Conservation (phyloP, 2,797 vertebrate genomes). For the Poeciliopsis turneri region DNA sequence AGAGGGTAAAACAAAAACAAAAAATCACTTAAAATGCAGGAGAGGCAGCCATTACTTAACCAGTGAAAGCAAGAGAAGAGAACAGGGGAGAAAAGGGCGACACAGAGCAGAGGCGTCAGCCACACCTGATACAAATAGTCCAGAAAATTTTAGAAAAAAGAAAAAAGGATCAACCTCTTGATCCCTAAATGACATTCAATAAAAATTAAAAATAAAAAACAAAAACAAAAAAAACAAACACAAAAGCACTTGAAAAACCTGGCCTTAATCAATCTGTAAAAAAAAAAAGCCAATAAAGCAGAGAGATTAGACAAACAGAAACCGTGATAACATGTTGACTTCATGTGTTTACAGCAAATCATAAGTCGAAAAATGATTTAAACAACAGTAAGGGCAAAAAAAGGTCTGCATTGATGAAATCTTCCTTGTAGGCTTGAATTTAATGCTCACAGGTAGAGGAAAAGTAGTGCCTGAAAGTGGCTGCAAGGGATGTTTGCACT, state of each 20-base stretch:
- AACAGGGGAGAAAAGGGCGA: constrained; percentile 50
- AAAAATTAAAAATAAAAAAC: neutral
- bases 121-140: constrained; percentile 42
- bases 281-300: constrained; percentile 17
- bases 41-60: constrained; percentile 72
- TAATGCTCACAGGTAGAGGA: neutral
- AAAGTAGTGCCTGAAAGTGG: neutral
- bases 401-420: constrained; percentile 23
- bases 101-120: constrained; percentile 58
- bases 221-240: neutral
- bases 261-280: neutral
- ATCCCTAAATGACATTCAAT: constrained; percentile 7
- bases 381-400: constrained; percentile 24
- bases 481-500: neutral
- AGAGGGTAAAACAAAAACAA: constrained; percentile 70
- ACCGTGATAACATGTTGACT: constrained; percentile 15
- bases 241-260: neutral
- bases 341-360: constrained; percentile 13
- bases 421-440: constrained; percentile 8
- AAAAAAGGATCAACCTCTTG: constrained; percentile 8
- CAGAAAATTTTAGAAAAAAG: constrained; percentile 21
- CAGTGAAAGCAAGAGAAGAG: constrained; percentile 65
- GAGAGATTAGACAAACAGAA: constrained; percentile 23
- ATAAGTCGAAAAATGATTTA: constrained; percentile 20
- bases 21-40: constrained; percentile 68